phyloP scores from a whole-genome alignment of 1,140 invertebrate genomes.

The Drosophila rufa region DNA sequence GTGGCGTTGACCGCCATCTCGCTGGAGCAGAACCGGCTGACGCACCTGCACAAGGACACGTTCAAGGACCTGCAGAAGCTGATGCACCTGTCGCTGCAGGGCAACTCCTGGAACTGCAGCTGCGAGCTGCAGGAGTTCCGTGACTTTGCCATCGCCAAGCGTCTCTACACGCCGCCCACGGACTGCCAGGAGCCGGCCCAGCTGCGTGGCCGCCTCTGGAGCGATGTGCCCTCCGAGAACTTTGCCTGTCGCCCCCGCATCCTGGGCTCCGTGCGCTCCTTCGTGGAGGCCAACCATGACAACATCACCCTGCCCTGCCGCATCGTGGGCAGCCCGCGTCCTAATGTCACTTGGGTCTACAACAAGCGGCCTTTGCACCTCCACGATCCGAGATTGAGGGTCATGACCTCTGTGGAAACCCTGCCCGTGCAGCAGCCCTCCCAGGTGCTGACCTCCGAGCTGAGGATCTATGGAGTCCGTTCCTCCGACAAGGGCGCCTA shows the following conservation, averaged over 20 bases:
- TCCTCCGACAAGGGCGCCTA: slow-evolving; percentile 94
- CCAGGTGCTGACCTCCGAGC: slow-evolving; percentile 85
- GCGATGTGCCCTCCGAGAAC: slow-evolving; percentile 89
- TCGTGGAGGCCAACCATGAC: slow-evolving; percentile 87
- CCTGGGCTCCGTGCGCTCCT: slow-evolving; percentile 86
- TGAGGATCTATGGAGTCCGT: slow-evolving; percentile 90
- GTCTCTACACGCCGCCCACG: slow-evolving; percentile 90
- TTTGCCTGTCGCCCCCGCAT: slow-evolving; percentile 95
- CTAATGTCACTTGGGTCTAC: slow-evolving; percentile 91
- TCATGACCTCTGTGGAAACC: slow-evolving; percentile 73
- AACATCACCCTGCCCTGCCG: slow-evolving; percentile 92
- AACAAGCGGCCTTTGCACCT: slow-evolving; percentile 86
- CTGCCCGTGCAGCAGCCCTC: slow-evolving; percentile 18
- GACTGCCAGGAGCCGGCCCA: slow-evolving; percentile 89
- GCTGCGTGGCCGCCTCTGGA: slow-evolving; percentile 90
- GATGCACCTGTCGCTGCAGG: slow-evolving; percentile 90
- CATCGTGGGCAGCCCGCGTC: slow-evolving; percentile 91
- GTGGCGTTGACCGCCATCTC: slow-evolving; percentile 89
- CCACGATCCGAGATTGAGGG: slow-evolving; percentile 86
- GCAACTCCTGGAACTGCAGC: slow-evolving; percentile 95
- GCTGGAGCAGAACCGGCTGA: slow-evolving; percentile 90
- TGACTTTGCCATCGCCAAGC: slow-evolving; percentile 90
- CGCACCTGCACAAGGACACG: slow-evolving; percentile 87
- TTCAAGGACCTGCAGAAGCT: slow-evolving; percentile 88
- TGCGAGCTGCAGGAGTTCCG: slow-evolving; percentile 92